Evolutionary conservation across 2,113 vertebrate species (phyloP).

Genomic region (Australoheros scitulus): DNA sequence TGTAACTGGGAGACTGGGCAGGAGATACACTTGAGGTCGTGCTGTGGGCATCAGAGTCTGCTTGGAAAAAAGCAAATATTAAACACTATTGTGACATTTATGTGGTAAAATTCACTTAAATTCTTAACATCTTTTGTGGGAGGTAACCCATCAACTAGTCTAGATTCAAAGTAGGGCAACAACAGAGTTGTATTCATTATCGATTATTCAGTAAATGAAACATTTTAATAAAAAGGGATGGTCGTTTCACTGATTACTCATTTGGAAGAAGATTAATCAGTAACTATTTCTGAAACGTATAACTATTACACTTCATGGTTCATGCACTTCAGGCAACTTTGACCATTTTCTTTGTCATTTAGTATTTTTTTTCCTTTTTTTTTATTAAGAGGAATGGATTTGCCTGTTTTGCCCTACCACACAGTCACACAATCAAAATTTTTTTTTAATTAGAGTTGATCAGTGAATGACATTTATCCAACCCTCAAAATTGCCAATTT

Average conservation of each 20-base stretch:
- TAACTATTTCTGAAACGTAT: background rate
- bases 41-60: conserved; percentile 84
- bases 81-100: background rate
- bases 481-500: background rate
- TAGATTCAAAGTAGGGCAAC: background rate
- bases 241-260: background rate
- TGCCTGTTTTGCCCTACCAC: background rate
- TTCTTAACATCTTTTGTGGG: background rate
- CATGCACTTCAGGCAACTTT: no score
- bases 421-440: background rate
- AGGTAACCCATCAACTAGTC: background rate
- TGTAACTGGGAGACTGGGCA: conserved; percentile 83
- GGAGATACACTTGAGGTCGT: conserved; percentile 84
- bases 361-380: background rate
- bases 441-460: background rate
- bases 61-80: conserved; percentile 17
- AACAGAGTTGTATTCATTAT: background rate
- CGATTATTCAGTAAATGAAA: background rate
- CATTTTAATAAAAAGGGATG: background rate
- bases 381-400: background rate
- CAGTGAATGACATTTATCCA: background rate
- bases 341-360: background rate
- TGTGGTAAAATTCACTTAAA: background rate
- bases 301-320: background rate
- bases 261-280: background rate